phyloP scores from a whole-genome alignment of 2,797 vertebrate genomes.

The Pangasius krempfi region DNA sequence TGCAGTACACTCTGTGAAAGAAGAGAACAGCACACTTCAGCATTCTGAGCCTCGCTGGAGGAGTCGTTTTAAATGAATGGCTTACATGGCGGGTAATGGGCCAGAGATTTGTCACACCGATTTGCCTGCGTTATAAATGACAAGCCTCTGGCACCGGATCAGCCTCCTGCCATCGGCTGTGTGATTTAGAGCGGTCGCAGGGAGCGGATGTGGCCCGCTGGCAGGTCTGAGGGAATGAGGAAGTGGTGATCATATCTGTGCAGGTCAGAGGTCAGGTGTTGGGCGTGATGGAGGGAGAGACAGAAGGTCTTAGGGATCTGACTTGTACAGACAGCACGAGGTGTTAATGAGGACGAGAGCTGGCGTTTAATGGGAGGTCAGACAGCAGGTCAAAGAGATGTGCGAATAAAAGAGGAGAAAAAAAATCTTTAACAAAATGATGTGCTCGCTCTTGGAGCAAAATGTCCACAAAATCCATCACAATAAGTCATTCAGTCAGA shows the following conservation, averaged over 20 bases:
- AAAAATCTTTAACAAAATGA: not conserved
- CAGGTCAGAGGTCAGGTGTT: constrained; percentile 24
- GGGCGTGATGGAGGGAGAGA: not conserved
- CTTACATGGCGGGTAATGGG: constrained; percentile 36
- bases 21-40: constrained; percentile 5
- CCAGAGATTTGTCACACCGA: constrained; percentile 51
- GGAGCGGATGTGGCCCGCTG: not conserved
- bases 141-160: constrained; percentile 43
- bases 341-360: constrained; percentile 17
- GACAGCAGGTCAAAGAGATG: not conserved
- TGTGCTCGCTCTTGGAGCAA: not conserved
- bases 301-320: not conserved
- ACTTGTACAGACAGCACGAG: not conserved
- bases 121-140: constrained; percentile 50
- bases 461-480: not conserved
- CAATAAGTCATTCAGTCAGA: not conserved
- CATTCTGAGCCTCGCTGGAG: constrained; percentile 5
- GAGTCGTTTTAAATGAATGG: constrained; percentile 44
- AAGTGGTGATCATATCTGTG: constrained; percentile 12
- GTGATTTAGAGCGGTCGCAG: constrained; percentile 36
- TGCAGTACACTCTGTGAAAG: not conserved
- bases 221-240: constrained; percentile 22
- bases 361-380: not conserved
- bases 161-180: constrained; percentile 32
- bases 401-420: not conserved